These are phyloP conservation scores for Pseudobourletiella spinata DNA, from an alignment of 1,140 invertebrate genomes.

Conservation along the genomic window DNA sequence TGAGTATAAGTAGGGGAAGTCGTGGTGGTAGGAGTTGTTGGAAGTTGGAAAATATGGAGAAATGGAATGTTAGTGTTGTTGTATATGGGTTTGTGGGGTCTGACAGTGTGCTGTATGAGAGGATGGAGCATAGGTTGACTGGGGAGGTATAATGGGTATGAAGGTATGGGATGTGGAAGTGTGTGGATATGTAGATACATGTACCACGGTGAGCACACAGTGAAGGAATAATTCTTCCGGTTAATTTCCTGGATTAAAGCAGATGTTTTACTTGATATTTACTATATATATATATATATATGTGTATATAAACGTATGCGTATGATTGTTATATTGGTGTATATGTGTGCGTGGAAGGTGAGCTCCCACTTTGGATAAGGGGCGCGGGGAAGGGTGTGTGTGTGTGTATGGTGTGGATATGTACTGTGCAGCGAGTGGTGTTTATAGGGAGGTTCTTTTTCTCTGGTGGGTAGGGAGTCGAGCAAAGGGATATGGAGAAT, in stretches of 20 bases:
- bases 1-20: not conserved
- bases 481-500: conserved; percentile 6
- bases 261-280: conserved; percentile 9
- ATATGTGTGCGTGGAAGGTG: too few species aligned
- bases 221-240: conserved; percentile 11
- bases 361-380: too few species aligned
- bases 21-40: not conserved
- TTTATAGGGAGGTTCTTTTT: not conserved
- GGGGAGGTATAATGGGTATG: too few species aligned
- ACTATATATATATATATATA: not conserved
- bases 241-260: conserved; percentile 17
- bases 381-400: too few species aligned
- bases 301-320: too few species aligned
- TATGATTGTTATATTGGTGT: not conserved
- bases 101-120: not conserved
- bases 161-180: too few species aligned
- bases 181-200: too few species aligned
- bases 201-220: too few species aligned
- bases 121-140: too few species aligned
- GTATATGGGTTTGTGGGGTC: not conserved
- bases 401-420: not conserved
- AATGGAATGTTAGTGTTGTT: not conserved
- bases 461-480: not conserved
- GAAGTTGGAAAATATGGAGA: not conserved
- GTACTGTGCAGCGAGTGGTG: not conserved